Base-by-base conservation (phyloP, 2,113 vertebrate genomes). In the Clupea harengus region DNA sequence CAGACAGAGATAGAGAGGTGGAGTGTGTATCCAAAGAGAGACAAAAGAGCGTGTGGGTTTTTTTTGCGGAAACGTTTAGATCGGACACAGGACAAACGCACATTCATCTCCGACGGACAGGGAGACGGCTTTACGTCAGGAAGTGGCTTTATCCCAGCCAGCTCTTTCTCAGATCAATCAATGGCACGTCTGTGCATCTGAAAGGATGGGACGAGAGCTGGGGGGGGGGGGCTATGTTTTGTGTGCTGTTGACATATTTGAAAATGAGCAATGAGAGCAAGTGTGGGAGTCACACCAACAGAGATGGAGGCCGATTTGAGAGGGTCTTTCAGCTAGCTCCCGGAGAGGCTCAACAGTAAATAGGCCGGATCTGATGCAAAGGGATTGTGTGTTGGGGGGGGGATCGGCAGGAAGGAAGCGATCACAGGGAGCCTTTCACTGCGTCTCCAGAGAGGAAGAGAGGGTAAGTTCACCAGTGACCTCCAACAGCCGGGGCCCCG, bases 401-500 rank as follows among this genome's bases (percentile, higher is more conserved):
- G 87, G 44, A 39, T 78, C 85, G 87, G 85, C 89, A 90, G 93
- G 93, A 95, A 93, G 92, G 89, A 92, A 90, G 86, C 49, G 46
- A 49, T 88, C 88, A 83, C 83, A 81, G 25, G 75, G 17, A 67
- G 52, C 84, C 83, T 81, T 87, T 89, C 81, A 84, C 67, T 49
- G 75, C 50, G 17, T 44, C 50, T 25, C 54, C 28, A 13, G 18
- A 80, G 86, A 28, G 85, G 88, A 86, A 84, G 60, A 72, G 25
- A 72, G 64, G 64, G 25, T 28, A 10, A 32, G 64, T 72, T 32
- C 64, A 72, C 87, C 90, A 89, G 1, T 88, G 91, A 92, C 91
- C 93, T 90, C 89, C 64, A 91, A 90, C 88, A 91, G 78, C 89
- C 86, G 91, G 22, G 78, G 84, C 84, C 81, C 86, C 90, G 39